Evolutionary conservation across 2,797 vertebrate species (phyloP), one percentile per base, ranked within the genome.

Genomic region (Sarcoramphus papa): DNA sequence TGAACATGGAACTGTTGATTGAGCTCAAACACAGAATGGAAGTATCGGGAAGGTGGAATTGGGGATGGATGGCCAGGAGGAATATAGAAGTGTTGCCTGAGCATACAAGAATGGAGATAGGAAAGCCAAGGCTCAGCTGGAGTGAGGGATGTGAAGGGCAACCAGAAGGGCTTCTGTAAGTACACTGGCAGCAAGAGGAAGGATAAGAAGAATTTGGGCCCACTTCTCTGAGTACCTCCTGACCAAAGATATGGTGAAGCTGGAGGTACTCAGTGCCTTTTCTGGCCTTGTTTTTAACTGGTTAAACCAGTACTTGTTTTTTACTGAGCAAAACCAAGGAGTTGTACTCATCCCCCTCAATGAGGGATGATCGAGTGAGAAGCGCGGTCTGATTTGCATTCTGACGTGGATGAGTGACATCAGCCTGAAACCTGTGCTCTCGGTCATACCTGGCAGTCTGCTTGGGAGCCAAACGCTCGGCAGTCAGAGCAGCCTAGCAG

Each of bases 331-430:
- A 68, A 73, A 17, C 5, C 23, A 68, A 65, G 60, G 63, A 16
- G 60, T 18, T 69, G 40, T 68, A 5, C 43, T 80, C 77, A n/a
- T 47, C 10, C 41, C 35, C 40, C 43, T 82, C 54, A 12, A 1
- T 3, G 82, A 85, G 88, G 75, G 57, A 45, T 84, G 64, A 10
- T 5, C 2, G 8, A 70, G 28, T 51, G 28, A 63, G 90, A 23
- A 59, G 82, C 81, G 62, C 62, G 64, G n/a, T 64, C 14, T 80
- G 64, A 93, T 95, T 94, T 91, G 89, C 94, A 92, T 94, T 63
- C 67, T 92, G 87, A 50, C 2, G 43, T 79, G 81, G 53, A 33
- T 45, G 67, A 69, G 74, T 93, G 88, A 50, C 84, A 45, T 45
- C 76, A 86, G 76, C 90, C 56, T 81, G 65, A 7, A 43, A 10